Conservation (phyloP, 2,888 invertebrate species). For the Brachypterus glaber region DNA sequence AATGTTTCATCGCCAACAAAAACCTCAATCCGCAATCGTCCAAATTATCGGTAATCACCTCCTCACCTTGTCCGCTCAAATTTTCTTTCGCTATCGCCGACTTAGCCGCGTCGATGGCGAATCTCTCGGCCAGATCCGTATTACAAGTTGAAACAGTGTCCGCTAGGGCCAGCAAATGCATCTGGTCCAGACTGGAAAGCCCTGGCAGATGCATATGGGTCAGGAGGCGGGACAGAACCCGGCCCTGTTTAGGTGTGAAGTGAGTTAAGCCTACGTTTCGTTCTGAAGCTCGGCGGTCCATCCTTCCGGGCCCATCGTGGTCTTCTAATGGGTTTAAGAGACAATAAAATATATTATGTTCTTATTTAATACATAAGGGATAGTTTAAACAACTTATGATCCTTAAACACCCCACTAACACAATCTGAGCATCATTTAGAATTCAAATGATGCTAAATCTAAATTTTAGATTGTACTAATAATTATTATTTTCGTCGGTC, state of each 20-base stretch:
- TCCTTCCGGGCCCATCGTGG: conserved; percentile 43
- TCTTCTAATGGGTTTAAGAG: too few relatives aligned
- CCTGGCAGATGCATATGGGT: conserved; percentile 95
- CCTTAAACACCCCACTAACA: too few relatives aligned
- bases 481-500: too few relatives aligned
- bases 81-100: conserved; percentile 58
- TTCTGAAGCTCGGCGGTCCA: conserved; percentile 42
- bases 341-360: too few relatives aligned
- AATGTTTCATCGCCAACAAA: conserved; percentile 94
- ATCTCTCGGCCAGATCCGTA: conserved; percentile 75
- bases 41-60: conserved; percentile 64
- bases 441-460: too few relatives aligned
- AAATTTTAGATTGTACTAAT: too few relatives aligned
- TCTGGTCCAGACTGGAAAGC: conserved; percentile 92
- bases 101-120: conserved; percentile 61
- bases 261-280: conserved; percentile 53
- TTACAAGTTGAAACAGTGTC: conserved; percentile 95
- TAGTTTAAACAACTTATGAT: too few relatives aligned
- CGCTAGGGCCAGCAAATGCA: conserved; percentile 97
- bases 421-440: too few relatives aligned
- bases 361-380: too few relatives aligned
- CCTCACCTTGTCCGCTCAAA: conserved; percentile 45
- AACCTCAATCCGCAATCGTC: conserved; percentile 97
- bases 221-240: conserved; percentile 76
- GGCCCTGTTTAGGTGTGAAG: conserved; percentile 74